These are phyloP conservation scores for Sula dactylatra DNA, from an alignment of 2,113 vertebrate species.

Conservation along the genomic window DNA sequence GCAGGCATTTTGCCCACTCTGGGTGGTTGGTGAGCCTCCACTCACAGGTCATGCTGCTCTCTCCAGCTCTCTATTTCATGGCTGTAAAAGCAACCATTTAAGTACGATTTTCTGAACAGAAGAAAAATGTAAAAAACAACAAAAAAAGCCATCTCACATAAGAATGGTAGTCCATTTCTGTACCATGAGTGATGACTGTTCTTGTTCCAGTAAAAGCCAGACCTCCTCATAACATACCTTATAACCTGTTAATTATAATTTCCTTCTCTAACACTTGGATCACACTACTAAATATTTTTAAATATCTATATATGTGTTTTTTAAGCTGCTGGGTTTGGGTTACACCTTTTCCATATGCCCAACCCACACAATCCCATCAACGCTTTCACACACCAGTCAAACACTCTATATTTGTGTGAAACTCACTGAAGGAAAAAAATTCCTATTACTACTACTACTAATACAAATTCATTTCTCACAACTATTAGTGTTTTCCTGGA, in stretches of 20 bases:
- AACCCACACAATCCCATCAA: slow-evolving; percentile 65
- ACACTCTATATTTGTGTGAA: slow-evolving; percentile 70
- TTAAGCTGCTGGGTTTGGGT: slow-evolving; percentile 68
- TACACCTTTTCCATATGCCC: slow-evolving; percentile 68
- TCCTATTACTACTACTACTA: slow-evolving; percentile 64
- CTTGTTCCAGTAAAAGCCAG: slow-evolving; percentile 31
- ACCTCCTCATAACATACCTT: slow-evolving; percentile 55
- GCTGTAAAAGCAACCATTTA: background rate
- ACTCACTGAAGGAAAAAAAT: slow-evolving; percentile 60
- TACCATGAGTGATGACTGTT: background rate
- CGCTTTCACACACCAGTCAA: slow-evolving; percentile 68
- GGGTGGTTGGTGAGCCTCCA: background rate
- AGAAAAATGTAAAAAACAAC: background rate
- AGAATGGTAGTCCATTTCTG: slow-evolving; percentile 1
- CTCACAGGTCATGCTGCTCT: background rate
- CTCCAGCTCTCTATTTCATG: background rate
- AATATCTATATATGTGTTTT: slow-evolving; percentile 69
- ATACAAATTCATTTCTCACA: slow-evolving; percentile 65
- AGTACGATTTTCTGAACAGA: background rate
- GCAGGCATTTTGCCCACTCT: background rate
- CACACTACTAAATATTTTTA: slow-evolving; percentile 57
- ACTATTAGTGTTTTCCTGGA: slow-evolving; percentile 52
- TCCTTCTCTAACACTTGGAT: slow-evolving; percentile 62
- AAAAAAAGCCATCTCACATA: background rate
- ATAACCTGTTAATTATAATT: slow-evolving; percentile 64